Conservation (phyloP, 2,113 vertebrate genomes). For the Mus pahari region DNA sequence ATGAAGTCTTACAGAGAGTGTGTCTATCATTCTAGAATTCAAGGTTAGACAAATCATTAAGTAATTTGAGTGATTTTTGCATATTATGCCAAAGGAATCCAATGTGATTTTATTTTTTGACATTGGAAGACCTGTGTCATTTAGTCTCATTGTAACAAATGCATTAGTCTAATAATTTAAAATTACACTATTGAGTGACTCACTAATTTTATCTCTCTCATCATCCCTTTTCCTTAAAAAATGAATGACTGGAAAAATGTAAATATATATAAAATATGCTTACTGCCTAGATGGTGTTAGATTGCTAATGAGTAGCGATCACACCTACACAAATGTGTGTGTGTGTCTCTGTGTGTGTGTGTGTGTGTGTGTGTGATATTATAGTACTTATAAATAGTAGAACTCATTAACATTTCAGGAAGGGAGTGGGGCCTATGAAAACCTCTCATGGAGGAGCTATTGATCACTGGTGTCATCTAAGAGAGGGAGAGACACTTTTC, state of each 20-base stretch:
- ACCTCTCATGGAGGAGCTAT: neutral
- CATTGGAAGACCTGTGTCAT: conserved; percentile 62
- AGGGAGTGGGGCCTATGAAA: no score
- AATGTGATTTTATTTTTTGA: conserved; percentile 59
- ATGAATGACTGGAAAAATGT: fast-evolving
- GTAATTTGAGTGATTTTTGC: conserved; percentile 60
- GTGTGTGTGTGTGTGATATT: neutral
- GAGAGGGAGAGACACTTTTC: neutral
- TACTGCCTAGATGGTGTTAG: neutral
- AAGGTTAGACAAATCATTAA: conserved; percentile 73
- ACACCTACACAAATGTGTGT: neutral
- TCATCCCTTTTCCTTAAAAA: conserved; percentile 46
- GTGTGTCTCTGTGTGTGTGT: neutral
- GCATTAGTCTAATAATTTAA: conserved; percentile 72
- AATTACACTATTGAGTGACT: conserved; percentile 73
- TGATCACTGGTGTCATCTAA: neutral
- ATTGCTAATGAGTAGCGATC: conserved; percentile 18
- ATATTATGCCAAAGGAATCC: conserved; percentile 46
- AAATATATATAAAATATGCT: conserved; percentile 56
- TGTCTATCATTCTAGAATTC: conserved; percentile 66
- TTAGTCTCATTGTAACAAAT: conserved; percentile 62
- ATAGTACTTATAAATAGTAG: neutral
- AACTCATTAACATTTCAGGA: neutral
- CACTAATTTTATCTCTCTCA: conserved; percentile 71
- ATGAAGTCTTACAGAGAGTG: conserved; percentile 10